Conservation (phyloP, 2,888 invertebrate genomes). For the Apodemia duryi region DNA sequence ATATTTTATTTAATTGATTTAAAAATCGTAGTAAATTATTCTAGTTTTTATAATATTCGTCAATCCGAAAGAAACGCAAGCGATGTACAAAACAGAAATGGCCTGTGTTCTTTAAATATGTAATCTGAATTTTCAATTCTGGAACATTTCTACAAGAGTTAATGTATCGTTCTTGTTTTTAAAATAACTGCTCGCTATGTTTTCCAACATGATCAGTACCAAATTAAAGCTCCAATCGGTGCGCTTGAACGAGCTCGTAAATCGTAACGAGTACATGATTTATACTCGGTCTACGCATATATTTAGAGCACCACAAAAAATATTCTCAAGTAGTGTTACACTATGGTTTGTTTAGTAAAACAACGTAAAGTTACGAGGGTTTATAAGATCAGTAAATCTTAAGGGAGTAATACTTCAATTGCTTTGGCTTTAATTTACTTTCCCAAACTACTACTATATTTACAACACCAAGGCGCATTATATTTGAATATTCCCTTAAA, state of each 20-base stretch:
- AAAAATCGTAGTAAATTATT: too few relatives aligned
- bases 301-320: constrained; percentile 52
- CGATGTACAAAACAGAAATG: too few relatives aligned
- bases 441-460: too few relatives aligned
- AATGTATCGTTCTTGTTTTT: too few relatives aligned
- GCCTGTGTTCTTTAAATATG: too few relatives aligned
- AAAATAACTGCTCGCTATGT: constrained; percentile 38
- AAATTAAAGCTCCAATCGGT: constrained; percentile 67
- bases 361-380: constrained; percentile 24
- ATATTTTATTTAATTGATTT: too few relatives aligned
- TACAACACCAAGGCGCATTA: too few relatives aligned
- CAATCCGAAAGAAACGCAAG: too few relatives aligned
- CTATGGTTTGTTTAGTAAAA: constrained; percentile 35
- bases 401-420: background rate
- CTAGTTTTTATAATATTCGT: too few relatives aligned
- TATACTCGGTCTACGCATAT: constrained; percentile 49
- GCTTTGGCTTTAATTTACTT: background rate
- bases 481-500: too few relatives aligned
- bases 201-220: constrained; percentile 47
- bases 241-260: constrained; percentile 62
- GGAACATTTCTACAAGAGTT: too few relatives aligned
- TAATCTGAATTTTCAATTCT: too few relatives aligned
- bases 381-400: background rate
- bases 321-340: constrained; percentile 36
- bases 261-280: constrained; percentile 77